phyloP scores from a whole-genome alignment of 2,113 vertebrate species.

The Periophthalmodon schlosseri region DNA sequence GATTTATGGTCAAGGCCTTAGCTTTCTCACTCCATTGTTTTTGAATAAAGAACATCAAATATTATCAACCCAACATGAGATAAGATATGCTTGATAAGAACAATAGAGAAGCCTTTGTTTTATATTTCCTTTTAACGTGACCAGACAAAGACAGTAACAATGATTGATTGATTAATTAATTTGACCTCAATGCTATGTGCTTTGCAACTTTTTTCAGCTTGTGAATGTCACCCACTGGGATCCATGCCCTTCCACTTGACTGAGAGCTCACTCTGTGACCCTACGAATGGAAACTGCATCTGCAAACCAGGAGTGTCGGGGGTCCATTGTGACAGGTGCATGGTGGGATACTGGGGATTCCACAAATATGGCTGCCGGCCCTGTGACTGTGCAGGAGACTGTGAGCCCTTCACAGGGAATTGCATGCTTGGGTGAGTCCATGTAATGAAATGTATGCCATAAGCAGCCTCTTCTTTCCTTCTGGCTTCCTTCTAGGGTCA shows the following conservation, averaged over 20 bases:
- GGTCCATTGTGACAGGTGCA: constrained; percentile 88
- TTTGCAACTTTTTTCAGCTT: constrained; percentile 72
- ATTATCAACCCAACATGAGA: constrained; percentile 41
- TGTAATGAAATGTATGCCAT: not conserved
- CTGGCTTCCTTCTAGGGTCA: not conserved
- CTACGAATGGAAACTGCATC: constrained; percentile 88
- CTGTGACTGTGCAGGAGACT: constrained; percentile 90
- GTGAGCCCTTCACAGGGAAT: constrained; percentile 88
- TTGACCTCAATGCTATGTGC: not conserved
- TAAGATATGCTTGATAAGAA: constrained; percentile 45
- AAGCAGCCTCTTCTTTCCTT: not conserved
- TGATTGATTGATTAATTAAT: not conserved
- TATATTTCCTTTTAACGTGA: constrained; percentile 28
- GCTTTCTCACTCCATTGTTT: constrained; percentile 47
- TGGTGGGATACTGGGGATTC: constrained; percentile 96
- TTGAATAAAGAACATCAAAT: constrained; percentile 62
- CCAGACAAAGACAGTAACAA: constrained; percentile 23
- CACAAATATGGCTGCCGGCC: constrained; percentile 88
- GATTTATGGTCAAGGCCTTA: constrained; percentile 49
- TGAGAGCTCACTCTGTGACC: constrained; percentile 80
- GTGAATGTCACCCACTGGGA: constrained; percentile 88
- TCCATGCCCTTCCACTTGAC: constrained; percentile 80
- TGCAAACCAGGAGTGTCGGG: constrained; percentile 93
- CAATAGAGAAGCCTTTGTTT: constrained; percentile 58
- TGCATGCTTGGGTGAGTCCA: constrained; percentile 83